Conservation (phyloP, 1,140 invertebrate genomes). For the Scylla paramamosain region DNA sequence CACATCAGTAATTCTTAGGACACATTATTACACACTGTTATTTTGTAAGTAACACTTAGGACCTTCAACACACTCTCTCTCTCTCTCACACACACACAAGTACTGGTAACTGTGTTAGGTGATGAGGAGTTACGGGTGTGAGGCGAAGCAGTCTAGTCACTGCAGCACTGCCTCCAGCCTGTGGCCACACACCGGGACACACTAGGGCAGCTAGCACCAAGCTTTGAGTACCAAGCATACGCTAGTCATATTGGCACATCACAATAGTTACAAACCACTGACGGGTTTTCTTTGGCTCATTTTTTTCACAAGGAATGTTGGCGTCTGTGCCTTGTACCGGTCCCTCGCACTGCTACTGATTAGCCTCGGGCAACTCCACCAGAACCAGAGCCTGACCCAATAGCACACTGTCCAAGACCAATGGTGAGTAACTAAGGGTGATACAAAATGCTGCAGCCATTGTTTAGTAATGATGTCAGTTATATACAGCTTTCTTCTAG, state of each 20-base stretch:
- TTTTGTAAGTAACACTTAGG: background rate
- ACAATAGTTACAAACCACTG: constrained; percentile 73
- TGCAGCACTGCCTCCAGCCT: background rate
- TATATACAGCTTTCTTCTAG: constrained; percentile 37
- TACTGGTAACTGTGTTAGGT: background rate
- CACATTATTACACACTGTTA: background rate
- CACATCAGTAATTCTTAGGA: background rate
- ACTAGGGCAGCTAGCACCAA: background rate
- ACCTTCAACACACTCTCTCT: too few relatives aligned
- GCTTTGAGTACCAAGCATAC: background rate
- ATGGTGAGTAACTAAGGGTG: constrained; percentile 51
- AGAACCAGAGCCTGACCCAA: constrained; percentile 70
- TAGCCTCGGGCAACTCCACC: constrained; percentile 71
- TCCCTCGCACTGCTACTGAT: constrained; percentile 67
- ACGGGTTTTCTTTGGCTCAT: constrained; percentile 46
- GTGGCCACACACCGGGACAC: background rate
- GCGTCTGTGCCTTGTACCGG: constrained; percentile 71
- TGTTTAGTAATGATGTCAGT: constrained; percentile 34
- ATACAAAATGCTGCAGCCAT: constrained; percentile 45
- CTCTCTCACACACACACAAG: background rate
- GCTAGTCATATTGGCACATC: constrained; percentile 35
- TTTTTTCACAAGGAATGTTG: constrained; percentile 56
- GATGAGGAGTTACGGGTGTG: background rate
- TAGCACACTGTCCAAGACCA: constrained; percentile 72
- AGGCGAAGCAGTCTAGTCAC: background rate